Evolutionary conservation across 2,113 vertebrate genomes (phyloP).

Genomic region (Gymnorhina tibicen): DNA sequence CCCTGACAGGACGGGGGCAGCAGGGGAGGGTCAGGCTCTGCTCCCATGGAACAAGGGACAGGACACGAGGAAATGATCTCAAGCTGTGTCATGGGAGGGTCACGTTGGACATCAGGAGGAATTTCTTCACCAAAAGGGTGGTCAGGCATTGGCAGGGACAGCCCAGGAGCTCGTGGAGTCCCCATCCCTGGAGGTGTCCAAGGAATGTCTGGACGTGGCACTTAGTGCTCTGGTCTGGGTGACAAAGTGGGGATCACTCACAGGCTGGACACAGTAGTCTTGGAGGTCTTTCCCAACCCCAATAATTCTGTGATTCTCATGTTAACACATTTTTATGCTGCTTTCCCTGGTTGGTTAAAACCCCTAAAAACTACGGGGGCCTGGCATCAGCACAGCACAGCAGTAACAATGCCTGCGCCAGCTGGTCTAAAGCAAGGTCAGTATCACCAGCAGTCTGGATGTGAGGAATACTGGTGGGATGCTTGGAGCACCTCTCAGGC

Average conservation of each 20-base stretch:
- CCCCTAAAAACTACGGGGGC: neutral
- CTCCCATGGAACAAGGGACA: neutral
- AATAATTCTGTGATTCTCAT: neutral
- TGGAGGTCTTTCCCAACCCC: neutral
- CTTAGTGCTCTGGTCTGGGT: neutral
- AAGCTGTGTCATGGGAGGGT: neutral
- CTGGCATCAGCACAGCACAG: neutral
- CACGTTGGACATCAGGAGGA: neutral
- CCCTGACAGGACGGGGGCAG: neutral
- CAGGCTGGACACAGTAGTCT: neutral
- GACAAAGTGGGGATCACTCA: neutral
- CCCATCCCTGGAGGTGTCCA: neutral
- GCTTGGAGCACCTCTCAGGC: neutral
- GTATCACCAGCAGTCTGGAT: neutral
- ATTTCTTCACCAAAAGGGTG: rapidly evolving
- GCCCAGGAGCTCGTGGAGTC: neutral
- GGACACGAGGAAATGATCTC: neutral
- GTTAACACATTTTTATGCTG: neutral
- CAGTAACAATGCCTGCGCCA: neutral
- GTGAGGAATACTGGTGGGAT: rapidly evolving
- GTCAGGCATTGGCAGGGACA: neutral
- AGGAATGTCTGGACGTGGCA: rapidly evolving
- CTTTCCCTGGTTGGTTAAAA: neutral
- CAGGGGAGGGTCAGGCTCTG: rapidly evolving
- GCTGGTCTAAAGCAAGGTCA: neutral